A percentile compares a stretch with the other conserved stretches of the same genome.
Evolutionary conservation across 2,113 vertebrate species (phyloP).

Genomic region (Chionis minor): DNA sequence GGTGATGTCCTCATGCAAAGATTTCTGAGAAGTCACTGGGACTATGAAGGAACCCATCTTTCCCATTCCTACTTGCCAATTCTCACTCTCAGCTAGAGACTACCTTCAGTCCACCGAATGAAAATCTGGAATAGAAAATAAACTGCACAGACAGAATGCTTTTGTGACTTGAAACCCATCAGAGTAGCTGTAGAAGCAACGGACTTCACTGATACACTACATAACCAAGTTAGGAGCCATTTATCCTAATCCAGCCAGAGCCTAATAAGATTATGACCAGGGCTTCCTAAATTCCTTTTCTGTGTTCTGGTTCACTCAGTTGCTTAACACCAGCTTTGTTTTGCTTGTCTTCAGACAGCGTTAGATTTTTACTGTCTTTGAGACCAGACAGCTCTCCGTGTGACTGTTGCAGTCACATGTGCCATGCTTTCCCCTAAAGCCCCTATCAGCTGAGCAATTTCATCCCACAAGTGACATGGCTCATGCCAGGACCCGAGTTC

Average conservation of each 20-base stretch:
- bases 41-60: not conserved
- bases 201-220: not conserved
- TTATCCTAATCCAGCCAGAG: slow-evolving; percentile 20
- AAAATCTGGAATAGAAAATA: not conserved
- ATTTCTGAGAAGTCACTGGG: not conserved
- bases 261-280: not conserved
- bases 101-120: not conserved
- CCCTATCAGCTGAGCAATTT: not conserved
- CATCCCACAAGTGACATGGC: not conserved
- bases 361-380: not conserved
- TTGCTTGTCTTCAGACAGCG: not conserved
- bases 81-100: not conserved
- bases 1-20: not conserved
- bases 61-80: not conserved
- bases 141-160: not conserved
- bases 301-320: not conserved
- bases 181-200: not conserved
- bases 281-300: slow-evolving; percentile 20
- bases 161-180: not conserved
- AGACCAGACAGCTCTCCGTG: not conserved
- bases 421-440: not conserved
- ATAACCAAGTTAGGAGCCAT: not conserved
- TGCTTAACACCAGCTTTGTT: slow-evolving; percentile 1
- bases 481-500: not conserved
- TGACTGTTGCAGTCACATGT: not conserved